phyloP scores from a whole-genome alignment of 2,113 vertebrate species.

The Thomomys bottae region DNA sequence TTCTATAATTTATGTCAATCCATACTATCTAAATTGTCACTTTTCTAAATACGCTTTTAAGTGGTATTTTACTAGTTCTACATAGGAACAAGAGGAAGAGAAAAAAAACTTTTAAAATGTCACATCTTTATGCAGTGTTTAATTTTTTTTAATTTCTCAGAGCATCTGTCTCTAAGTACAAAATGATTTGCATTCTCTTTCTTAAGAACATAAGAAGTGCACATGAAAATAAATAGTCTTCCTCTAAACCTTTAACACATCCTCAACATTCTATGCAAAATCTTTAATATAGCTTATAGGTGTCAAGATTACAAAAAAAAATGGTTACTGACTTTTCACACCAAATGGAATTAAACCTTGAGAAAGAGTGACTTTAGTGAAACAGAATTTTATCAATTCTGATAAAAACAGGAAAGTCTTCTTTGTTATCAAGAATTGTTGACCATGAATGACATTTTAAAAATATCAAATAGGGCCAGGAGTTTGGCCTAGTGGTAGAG shows the following conservation, averaged over 20 bases:
- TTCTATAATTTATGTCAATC: conserved; percentile 55
- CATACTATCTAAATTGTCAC: conserved; percentile 68
- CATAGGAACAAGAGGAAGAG: conserved; percentile 76
- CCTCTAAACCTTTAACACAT: conserved; percentile 86
- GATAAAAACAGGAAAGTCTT: conserved; percentile 35
- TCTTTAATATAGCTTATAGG: conserved; percentile 82
- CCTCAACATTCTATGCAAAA: conserved; percentile 84
- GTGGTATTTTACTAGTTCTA: conserved; percentile 76
- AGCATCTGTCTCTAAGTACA: conserved; percentile 83
- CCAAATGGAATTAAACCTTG: conserved; percentile 59
- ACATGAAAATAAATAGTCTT: conserved; percentile 85
- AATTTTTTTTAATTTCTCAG: conserved; percentile 82
- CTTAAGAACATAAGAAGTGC: conserved; percentile 84
- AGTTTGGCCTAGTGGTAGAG: too few species aligned
- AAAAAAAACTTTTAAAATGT: conserved; percentile 71
- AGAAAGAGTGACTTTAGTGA: conserved; percentile 44
- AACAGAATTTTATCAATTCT: conserved; percentile 56
- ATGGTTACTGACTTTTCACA: conserved; percentile 56
- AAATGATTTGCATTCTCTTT: conserved; percentile 85
- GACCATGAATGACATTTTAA: neutral
- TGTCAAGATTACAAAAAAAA: conserved; percentile 71
- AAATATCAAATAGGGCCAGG: too few species aligned
- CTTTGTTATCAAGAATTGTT: conserved; percentile 29
- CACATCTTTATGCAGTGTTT: conserved; percentile 80
- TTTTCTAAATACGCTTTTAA: conserved; percentile 73